These are phyloP conservation scores for Spilosoma lubricipeda DNA, from an alignment of 2,888 invertebrate species.

Conservation along the genomic window DNA sequence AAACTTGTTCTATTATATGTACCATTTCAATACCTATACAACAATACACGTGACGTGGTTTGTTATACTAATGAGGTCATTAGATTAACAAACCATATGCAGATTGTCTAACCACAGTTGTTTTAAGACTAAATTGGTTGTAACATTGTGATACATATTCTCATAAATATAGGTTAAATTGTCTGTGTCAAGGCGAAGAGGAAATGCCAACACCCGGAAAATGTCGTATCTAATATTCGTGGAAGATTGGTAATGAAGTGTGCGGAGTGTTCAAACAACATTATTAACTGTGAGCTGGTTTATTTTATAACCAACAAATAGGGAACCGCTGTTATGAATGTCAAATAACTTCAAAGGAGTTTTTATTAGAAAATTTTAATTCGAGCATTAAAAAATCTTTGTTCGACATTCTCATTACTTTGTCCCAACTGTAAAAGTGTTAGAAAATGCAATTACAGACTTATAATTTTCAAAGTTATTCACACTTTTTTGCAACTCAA, in stretches of 20 bases:
- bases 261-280: constrained; percentile 19
- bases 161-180: constrained; percentile 6
- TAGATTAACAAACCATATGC: not conserved
- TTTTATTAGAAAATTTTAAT: too few species aligned
- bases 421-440: not conserved
- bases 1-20: not conserved
- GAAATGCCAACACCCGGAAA: constrained; percentile 23
- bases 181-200: constrained; percentile 10
- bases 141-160: not conserved
- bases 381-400: too few species aligned
- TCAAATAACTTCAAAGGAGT: not conserved
- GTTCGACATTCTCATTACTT: not conserved
- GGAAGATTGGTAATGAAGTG: constrained; percentile 28
- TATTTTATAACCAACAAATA: constrained; percentile 21
- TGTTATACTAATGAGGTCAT: not conserved
- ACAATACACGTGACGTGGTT: too few species aligned
- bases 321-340: constrained; percentile 1
- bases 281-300: constrained; percentile 32
- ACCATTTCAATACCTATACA: too few species aligned
- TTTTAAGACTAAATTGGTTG: not conserved
- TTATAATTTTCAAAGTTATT: not conserved
- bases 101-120: not conserved
- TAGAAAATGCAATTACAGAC: not conserved
- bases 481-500: not conserved
- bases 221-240: constrained; percentile 31